These are phyloP conservation scores for Odontomyia ornata DNA, from an alignment of 2,888 invertebrate genomes.

Conservation along the genomic window DNA sequence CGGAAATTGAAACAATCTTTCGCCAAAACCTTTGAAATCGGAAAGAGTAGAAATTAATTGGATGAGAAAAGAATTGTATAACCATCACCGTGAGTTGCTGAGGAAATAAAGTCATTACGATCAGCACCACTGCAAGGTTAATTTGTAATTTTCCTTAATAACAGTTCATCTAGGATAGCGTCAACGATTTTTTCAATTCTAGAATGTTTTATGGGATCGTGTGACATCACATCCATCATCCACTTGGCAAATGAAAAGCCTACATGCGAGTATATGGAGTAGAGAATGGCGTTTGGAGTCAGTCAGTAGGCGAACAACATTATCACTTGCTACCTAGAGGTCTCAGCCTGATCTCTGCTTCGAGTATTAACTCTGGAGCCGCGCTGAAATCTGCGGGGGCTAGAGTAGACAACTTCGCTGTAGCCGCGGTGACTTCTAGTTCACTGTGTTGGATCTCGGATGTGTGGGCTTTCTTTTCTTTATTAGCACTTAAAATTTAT, in stretches of 20 bases:
- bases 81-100: not conserved
- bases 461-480: constrained; percentile 16
- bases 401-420: not conserved
- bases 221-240: constrained; percentile 31
- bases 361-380: too few species aligned
- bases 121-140: not conserved
- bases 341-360: not conserved
- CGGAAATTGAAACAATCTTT: constrained; percentile 20
- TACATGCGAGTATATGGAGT: constrained; percentile 3
- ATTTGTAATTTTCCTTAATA: not conserved
- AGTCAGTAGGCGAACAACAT: constrained; percentile 38
- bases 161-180: not conserved
- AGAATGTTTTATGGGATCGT: too few species aligned
- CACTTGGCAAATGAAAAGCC: not conserved
- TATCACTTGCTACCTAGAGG: constrained; percentile 34
- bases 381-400: constrained; percentile 8
- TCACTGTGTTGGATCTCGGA: not conserved
- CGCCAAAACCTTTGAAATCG: not conserved
- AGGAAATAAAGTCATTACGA: constrained; percentile 8
- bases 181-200: not conserved
- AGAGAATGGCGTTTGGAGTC: not conserved
- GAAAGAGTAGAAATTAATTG: too few species aligned
- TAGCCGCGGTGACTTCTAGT: too few species aligned
- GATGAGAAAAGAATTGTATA: not conserved
- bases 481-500: constrained; percentile 9